phyloP scores from a whole-genome alignment of 2,888 invertebrate genomes.

The Stenurella melanura region DNA sequence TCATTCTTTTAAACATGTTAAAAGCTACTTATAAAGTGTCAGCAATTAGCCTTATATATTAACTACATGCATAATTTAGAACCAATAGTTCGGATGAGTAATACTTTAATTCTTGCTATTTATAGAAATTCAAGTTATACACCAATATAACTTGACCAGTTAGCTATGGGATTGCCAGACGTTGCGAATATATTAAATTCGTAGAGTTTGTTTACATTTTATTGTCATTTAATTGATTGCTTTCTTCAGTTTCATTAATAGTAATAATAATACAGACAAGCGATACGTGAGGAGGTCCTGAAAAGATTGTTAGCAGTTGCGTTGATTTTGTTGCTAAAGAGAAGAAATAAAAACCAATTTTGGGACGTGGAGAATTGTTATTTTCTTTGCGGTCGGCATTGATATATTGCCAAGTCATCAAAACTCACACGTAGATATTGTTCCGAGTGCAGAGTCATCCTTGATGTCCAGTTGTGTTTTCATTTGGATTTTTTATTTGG shows the following conservation, averaged over 20 bases:
- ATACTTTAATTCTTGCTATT: no score
- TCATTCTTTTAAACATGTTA: no score
- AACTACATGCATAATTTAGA: no score
- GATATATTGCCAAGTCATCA: slow-evolving; percentile 63
- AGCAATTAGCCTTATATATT: no score
- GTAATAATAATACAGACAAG: background rate
- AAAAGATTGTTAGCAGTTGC: slow-evolving; percentile 23
- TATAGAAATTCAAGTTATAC: no score
- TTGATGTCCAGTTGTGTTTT: slow-evolving; percentile 63
- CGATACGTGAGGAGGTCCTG: background rate
- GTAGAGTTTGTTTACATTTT: background rate
- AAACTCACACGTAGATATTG: slow-evolving; percentile 71
- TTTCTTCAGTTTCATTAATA: background rate
- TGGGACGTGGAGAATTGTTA: slow-evolving; percentile 29
- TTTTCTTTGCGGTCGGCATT: slow-evolving; percentile 24
- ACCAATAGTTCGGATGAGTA: no score
- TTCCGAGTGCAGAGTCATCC: slow-evolving; percentile 67
- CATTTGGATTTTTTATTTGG: slow-evolving; percentile 54
- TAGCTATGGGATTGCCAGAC: no score
- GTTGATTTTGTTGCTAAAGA: slow-evolving; percentile 19
- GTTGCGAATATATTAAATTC: no score
- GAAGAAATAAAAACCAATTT: slow-evolving; percentile 14
- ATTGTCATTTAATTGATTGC: background rate
- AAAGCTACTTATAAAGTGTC: no score
- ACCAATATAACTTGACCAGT: no score